phyloP scores from a whole-genome alignment of 2,888 invertebrate species.

The Hoplodrina blanda region DNA sequence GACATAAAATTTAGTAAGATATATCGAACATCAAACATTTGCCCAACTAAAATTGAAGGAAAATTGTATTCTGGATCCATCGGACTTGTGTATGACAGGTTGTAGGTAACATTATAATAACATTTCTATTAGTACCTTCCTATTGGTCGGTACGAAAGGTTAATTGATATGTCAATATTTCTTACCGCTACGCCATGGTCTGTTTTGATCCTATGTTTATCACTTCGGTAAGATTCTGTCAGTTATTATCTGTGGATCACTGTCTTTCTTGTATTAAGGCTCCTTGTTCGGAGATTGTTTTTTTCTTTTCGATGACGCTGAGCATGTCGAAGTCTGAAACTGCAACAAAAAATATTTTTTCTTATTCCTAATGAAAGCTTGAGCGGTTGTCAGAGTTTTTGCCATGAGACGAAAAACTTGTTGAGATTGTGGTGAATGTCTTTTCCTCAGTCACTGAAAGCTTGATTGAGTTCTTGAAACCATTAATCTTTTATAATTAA shows the following conservation, averaged over 20 bases:
- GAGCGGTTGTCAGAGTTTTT: not conserved
- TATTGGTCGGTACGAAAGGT: conserved; percentile 11
- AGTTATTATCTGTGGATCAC: not conserved
- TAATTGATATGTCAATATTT: conserved; percentile 35
- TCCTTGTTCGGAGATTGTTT: not conserved
- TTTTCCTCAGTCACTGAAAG: not conserved
- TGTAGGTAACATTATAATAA: conserved; percentile 16
- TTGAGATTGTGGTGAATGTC: not conserved
- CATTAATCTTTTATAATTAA: not conserved
- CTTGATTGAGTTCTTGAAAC: not conserved
- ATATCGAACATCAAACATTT: conserved; percentile 71
- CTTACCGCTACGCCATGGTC: not conserved
- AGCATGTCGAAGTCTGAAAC: too few species aligned
- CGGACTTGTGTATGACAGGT: conserved; percentile 33
- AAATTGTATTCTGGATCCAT: conserved; percentile 33
- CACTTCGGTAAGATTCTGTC: not conserved
- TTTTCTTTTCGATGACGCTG: not conserved
- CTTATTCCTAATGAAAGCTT: not conserved
- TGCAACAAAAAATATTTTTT: not conserved
- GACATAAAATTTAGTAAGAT: conserved; percentile 80
- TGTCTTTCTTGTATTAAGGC: not conserved
- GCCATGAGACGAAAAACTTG: not conserved
- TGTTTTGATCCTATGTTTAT: not conserved
- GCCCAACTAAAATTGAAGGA: conserved; percentile 39
- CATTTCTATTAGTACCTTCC: not conserved